These are phyloP conservation scores for Mungos mungo DNA, from an alignment of 2,113 vertebrate species.

Conservation along the genomic window DNA sequence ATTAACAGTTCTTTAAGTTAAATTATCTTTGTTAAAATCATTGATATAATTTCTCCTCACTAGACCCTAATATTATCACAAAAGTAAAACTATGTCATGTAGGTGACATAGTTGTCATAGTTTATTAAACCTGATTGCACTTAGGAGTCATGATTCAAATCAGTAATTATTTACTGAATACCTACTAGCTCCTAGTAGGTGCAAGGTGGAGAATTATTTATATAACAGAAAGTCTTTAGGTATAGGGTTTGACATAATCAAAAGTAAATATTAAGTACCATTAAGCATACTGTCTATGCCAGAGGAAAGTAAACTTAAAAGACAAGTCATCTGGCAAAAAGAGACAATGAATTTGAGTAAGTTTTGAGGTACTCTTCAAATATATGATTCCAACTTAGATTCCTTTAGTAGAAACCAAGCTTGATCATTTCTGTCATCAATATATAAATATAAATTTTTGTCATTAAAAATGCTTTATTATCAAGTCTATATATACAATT, in stretches of 20 bases:
- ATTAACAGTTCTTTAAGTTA: not conserved
- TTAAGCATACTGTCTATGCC: not conserved
- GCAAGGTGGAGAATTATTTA: not conserved
- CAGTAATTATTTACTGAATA: not conserved
- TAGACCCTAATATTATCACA: not conserved
- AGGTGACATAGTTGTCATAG: not conserved
- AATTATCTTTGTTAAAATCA: conserved; percentile 10
- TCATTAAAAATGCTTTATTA: not conserved
- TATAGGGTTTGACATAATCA: not conserved
- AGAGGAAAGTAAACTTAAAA: conserved; percentile 3
- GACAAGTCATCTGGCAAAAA: not conserved
- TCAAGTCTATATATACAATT: not conserved
- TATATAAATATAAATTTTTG: not conserved
- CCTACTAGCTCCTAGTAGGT: not conserved
- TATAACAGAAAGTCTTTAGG: not conserved
- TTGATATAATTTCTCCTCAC: not conserved
- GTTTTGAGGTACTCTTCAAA: not conserved
- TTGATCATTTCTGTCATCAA: not conserved
- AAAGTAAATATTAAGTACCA: not conserved
- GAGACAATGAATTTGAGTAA: not conserved
- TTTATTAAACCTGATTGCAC: not conserved
- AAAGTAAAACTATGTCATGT: not conserved
- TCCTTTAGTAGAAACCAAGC: conserved; percentile 17
- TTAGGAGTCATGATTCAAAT: not conserved
- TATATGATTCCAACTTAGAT: not conserved